Percentiles rank a stretch among this genome's conserved stretches.
These are phyloP conservation scores for Catostomus latipinnis DNA, from an alignment of 2,797 vertebrate genomes.

Conservation along the genomic window DNA sequence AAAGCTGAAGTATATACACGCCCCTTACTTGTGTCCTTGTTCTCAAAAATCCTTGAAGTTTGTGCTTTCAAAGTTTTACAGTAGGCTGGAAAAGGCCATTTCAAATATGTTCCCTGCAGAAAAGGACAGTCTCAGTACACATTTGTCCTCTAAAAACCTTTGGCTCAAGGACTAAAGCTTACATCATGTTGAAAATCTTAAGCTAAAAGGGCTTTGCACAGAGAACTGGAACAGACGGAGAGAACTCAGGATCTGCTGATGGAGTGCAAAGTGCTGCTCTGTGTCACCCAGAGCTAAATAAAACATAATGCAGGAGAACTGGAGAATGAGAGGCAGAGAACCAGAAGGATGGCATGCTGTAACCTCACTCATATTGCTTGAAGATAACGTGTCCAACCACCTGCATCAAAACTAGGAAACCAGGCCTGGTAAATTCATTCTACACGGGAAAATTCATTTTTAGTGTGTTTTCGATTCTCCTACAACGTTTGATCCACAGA, in stretches of 20 bases:
- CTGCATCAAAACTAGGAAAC: neutral
- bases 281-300: constrained; percentile 10
- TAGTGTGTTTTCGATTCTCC: too few relatives aligned
- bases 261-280: neutral
- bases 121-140: too few relatives aligned
- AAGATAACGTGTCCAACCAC: neutral
- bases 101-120: constrained; percentile 2
- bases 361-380: neutral
- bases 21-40: neutral
- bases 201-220: neutral
- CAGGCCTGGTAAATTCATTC: neutral
- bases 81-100: neutral
- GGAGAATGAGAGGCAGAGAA: neutral
- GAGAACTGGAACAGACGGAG: too few relatives aligned
- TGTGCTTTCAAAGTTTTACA: constrained; percentile 10
- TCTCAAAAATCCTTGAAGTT: constrained; percentile 2
- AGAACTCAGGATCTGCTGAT: neutral
- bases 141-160: constrained; percentile 2
- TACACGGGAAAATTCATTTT: too few relatives aligned
- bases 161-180: neutral
- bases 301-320: neutral
- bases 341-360: neutral
- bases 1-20: neutral
- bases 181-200: neutral
- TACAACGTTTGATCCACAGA: neutral